Percentiles rank a stretch among this genome's conserved stretches.
Evolutionary conservation across 2,888 invertebrate genomes (phyloP).

Genomic region (Trilocha varians): DNA sequence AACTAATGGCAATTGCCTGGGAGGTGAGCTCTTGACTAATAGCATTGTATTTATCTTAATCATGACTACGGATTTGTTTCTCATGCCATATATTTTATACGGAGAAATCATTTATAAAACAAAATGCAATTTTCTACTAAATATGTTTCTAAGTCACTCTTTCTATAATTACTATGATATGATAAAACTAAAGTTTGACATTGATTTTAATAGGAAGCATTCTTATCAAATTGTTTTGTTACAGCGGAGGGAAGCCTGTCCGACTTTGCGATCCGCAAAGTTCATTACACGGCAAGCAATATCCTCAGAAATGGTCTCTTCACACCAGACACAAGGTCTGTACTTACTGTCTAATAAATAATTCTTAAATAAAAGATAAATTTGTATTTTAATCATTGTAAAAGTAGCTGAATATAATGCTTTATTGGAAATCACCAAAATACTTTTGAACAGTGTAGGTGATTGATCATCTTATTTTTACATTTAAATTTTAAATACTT

Average conservation of each 20-base stretch:
- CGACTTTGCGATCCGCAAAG: slow-evolving; percentile 85
- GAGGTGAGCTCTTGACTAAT: slow-evolving; percentile 39
- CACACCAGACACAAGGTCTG: slow-evolving; percentile 77
- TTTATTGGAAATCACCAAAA: too few species aligned
- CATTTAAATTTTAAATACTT: background rate
- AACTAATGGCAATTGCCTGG: slow-evolving; percentile 38
- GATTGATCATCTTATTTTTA: background rate
- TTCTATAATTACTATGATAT: too few species aligned
- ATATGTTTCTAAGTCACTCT: too few species aligned
- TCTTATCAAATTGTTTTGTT: slow-evolving; percentile 50
- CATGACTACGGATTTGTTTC: slow-evolving; percentile 8
- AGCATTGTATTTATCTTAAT: slow-evolving; percentile 40
- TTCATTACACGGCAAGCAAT: slow-evolving; percentile 82
- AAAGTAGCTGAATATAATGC: too few species aligned
- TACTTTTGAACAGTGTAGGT: too few species aligned
- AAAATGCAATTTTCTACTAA: too few species aligned
- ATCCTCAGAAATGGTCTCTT: slow-evolving; percentile 83
- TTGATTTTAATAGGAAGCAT: too few species aligned
- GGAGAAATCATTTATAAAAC: too few species aligned
- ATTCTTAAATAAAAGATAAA: slow-evolving; percentile 9
- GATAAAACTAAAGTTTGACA: too few species aligned
- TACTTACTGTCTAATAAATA: slow-evolving; percentile 19
- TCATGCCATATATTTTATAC: too few species aligned
- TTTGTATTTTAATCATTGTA: too few species aligned
- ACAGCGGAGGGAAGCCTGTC: slow-evolving; percentile 94